phyloP scores from a whole-genome alignment of 2,797 vertebrate genomes.

The Enteromius paludinosus region DNA sequence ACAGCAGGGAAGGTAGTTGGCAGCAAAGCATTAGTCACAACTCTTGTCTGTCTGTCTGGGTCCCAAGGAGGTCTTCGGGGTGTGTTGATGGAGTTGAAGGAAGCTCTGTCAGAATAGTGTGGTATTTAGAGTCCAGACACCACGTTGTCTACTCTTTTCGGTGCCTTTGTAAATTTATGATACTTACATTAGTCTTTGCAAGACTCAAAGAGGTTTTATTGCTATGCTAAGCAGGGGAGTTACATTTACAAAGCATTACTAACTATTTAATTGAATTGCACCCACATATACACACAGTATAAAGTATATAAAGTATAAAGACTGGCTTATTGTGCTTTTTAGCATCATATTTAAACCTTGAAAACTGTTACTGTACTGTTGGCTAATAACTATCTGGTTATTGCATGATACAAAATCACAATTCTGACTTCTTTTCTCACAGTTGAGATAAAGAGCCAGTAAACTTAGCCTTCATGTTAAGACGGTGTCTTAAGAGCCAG shows the following conservation, averaged over 20 bases:
- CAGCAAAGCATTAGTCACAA: slow-evolving; percentile 34
- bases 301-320: background rate
- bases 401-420: no score
- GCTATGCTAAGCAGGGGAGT: background rate
- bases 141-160: slow-evolving; percentile 50
- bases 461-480: no score
- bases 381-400: no score
- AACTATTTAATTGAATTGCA: background rate
- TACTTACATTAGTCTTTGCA: slow-evolving; percentile 33
- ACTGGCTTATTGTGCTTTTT: background rate
- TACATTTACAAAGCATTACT: slow-evolving; percentile 16
- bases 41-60: slow-evolving; percentile 41
- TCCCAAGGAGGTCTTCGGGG: background rate
- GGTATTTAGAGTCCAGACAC: slow-evolving; percentile 65
- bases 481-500: no score
- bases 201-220: slow-evolving; percentile 19
- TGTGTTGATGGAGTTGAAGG: slow-evolving; percentile 56
- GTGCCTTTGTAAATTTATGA: slow-evolving; percentile 65
- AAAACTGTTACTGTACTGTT: background rate
- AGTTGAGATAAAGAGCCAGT: no score
- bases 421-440: no score
- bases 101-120: slow-evolving; percentile 69
- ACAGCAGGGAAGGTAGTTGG: slow-evolving; percentile 29
- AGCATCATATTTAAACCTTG: background rate
- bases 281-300: background rate